Percentiles rank a stretch among this genome's conserved stretches.
These are phyloP conservation scores for Phyllotis vaccarum DNA, from an alignment of 2,797 vertebrate species.

Conservation along the genomic window DNA sequence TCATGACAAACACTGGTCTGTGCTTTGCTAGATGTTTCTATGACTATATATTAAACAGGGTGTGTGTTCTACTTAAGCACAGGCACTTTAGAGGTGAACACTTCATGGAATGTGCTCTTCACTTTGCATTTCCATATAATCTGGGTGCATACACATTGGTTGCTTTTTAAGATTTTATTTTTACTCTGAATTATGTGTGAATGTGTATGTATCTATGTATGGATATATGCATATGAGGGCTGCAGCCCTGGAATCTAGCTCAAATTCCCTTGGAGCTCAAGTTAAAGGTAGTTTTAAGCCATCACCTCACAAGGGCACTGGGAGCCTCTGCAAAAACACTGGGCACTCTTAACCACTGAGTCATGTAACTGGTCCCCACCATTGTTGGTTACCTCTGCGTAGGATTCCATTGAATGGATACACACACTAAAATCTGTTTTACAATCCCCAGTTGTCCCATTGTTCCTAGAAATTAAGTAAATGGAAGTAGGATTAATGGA, in stretches of 20 bases:
- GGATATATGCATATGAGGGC: not conserved
- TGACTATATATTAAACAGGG: not conserved
- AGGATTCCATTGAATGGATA: not conserved
- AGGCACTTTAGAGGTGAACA: not conserved
- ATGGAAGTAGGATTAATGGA: not conserved
- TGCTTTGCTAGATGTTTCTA: not conserved
- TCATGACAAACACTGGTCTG: not conserved
- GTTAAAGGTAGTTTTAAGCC: not conserved
- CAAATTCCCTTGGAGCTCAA: not conserved
- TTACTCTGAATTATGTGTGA: not conserved
- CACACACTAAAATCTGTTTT: not conserved
- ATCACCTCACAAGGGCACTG: not conserved
- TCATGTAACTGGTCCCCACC: not conserved
- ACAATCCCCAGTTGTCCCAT: not conserved
- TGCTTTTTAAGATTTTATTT: not conserved
- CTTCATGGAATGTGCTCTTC: not conserved
- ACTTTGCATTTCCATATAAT: no score
- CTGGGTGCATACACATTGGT: not conserved
- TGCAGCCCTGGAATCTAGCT: not conserved
- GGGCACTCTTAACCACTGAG: not conserved
- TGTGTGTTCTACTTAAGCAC: not conserved
- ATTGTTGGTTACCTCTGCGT: not conserved
- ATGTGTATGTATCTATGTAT: not conserved
- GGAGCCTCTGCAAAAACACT: not conserved
- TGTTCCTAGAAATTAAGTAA: conserved; percentile 8